Base-by-base conservation (phyloP, 2,113 vertebrate species). In the Eublepharis macularius region DNA sequence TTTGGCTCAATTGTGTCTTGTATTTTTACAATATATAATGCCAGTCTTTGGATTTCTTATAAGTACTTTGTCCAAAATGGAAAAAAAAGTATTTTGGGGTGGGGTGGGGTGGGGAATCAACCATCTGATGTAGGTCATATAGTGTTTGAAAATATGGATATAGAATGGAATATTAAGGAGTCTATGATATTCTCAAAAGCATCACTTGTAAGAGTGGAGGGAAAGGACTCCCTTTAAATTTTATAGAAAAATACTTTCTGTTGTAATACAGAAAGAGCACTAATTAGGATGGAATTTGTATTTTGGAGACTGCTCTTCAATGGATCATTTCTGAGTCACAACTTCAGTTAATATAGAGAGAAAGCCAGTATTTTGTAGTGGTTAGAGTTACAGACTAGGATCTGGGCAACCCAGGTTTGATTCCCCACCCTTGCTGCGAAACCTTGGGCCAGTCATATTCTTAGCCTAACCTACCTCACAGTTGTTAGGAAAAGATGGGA, bases 111-210 rank as follows among this genome's bases (percentile, higher is more conserved):
- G 49, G 13, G 13, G 13, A 51, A 51, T 51, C 14, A 51, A 51
- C 91, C 93, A 92, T 86, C 93, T 93, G n/a, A n/a, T n/a, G n/a
- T n/a, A n/a, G n/a, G n/a, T n/a, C n/a, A n/a, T n/a, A n/a, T n/a
- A 93, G 93, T 51, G 94, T 82, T 85, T 14, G 82, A 89, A 87
- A 1, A 17, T 4, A 65, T 13, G 72, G 80, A 76, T 90, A 85
- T 86, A 84, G 5, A 19, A 78, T 69, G 51, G 32, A 54, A 70
- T 11, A 41, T 24, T 34, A 21, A 80, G 63, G 49, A 76, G 49
- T 76, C 90, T 78, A 79, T 60, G 63, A 87, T 87, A 51, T 79
- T 86, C 49, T 49, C 19, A 66, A 47, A 41, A 76, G 34, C 29
- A 49, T 66, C 6, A 60, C 17, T 76, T 72, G 29, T 6, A 29